Conservation (phyloP, 2,888 invertebrate species). For the Drosophila nigricruria region DNA sequence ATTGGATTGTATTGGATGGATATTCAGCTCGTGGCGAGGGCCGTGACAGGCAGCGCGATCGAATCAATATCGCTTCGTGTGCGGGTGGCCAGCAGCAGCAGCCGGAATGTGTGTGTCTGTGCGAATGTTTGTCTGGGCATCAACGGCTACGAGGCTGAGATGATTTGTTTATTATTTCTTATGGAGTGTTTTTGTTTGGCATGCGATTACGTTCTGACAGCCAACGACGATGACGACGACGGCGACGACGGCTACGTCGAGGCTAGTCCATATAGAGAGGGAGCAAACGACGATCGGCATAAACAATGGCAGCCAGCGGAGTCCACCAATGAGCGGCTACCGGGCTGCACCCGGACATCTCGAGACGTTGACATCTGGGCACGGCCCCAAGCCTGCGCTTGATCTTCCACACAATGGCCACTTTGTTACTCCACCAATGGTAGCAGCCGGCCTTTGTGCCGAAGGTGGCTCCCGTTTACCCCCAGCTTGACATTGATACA, state of each 20-base stretch:
- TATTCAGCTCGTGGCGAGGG: slow-evolving; percentile 46
- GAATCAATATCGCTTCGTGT: slow-evolving; percentile 71
- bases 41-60: slow-evolving; percentile 63
- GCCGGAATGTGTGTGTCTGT: slow-evolving; percentile 38
- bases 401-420: slow-evolving; percentile 67
- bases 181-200: slow-evolving; percentile 82
- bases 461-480: slow-evolving; percentile 61
- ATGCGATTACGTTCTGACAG: slow-evolving; percentile 70
- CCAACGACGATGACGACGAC: slow-evolving; percentile 9
- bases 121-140: slow-evolving; percentile 58
- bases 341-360: slow-evolving; percentile 49
- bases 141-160: slow-evolving; percentile 43
- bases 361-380: slow-evolving; percentile 67
- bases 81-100: slow-evolving; percentile 63
- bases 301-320: slow-evolving; percentile 66
- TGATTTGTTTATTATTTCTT: slow-evolving; percentile 80
- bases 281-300: slow-evolving; percentile 28
- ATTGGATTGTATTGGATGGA: slow-evolving; percentile 24
- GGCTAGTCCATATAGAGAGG: slow-evolving; percentile 61
- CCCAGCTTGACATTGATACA: slow-evolving; percentile 74
- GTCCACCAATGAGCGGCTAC: slow-evolving; percentile 67
- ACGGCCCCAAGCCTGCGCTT: slow-evolving; percentile 41
- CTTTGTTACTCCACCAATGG: slow-evolving; percentile 52
- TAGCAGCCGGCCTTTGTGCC: slow-evolving; percentile 28
- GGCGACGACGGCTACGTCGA: slow-evolving; percentile 19